phyloP scores from a whole-genome alignment of 2,797 vertebrate species.

The Poecilia gillii region DNA sequence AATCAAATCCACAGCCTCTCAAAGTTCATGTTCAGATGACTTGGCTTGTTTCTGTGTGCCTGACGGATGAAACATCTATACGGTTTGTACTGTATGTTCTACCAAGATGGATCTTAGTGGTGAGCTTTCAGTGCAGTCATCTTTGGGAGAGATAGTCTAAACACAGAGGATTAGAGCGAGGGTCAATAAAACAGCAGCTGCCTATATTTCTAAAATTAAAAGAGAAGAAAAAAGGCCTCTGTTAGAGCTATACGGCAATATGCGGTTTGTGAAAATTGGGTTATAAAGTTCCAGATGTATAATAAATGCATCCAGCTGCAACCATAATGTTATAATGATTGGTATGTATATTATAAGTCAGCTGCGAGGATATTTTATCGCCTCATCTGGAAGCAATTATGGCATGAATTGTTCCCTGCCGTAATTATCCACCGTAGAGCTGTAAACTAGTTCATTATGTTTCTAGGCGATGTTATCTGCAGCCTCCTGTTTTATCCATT shows the following conservation, averaged over 20 bases:
- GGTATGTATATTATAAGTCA: slow-evolving; percentile 34
- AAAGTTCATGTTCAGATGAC: neutral
- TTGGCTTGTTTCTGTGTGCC: slow-evolving; percentile 2
- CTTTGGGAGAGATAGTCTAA: slow-evolving; percentile 1
- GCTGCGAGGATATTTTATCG: slow-evolving; percentile 38
- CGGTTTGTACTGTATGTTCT: neutral
- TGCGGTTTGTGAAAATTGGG: slow-evolving; percentile 6
- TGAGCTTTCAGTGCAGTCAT: neutral
- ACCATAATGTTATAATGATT: slow-evolving; percentile 31
- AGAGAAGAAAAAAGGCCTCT: neutral
- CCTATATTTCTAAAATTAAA: neutral
- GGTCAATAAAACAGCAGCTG: neutral
- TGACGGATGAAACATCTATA: neutral
- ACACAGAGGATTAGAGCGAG: neutral
- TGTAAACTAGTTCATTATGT: slow-evolving; percentile 37
- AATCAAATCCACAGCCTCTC: slow-evolving; percentile 4
- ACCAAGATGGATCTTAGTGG: neutral
- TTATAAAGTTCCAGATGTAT: slow-evolving; percentile 34
- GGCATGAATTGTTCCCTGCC: slow-evolving; percentile 25
- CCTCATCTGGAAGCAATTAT: slow-evolving; percentile 53
- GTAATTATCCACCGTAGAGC: slow-evolving; percentile 43
- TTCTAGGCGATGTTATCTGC: slow-evolving; percentile 19
- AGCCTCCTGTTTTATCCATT: slow-evolving; percentile 1
- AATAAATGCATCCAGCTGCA: slow-evolving; percentile 35
- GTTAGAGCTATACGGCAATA: slow-evolving; percentile 1